These are phyloP conservation scores for Trachelus stipa DNA, from an alignment of 2,888 invertebrate species.

Conservation along the genomic window DNA sequence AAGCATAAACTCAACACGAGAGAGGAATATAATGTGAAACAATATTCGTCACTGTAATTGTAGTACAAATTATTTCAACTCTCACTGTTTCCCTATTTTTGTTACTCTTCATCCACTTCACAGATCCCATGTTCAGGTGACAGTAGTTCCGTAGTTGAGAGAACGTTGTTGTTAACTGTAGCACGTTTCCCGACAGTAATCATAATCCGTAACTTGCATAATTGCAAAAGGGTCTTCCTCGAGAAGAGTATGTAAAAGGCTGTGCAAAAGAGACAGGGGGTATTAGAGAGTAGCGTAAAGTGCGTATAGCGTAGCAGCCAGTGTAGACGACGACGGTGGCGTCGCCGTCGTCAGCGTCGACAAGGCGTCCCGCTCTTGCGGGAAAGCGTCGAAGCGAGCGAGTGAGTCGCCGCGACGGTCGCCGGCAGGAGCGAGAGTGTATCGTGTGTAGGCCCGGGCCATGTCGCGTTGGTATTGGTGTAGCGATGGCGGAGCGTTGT, in stretches of 20 bases:
- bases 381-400: constrained; percentile 30
- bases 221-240: neutral
- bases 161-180: neutral
- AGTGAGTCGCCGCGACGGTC: constrained; percentile 58
- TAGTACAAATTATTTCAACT: neutral
- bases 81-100: neutral
- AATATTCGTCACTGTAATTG: neutral
- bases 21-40: neutral
- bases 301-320: neutral
- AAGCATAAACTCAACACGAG: neutral
- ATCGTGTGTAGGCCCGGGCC: constrained; percentile 47
- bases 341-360: constrained; percentile 38
- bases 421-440: constrained; percentile 35
- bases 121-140: neutral
- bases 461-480: constrained; percentile 45
- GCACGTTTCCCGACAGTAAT: neutral
- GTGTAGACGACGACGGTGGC: constrained; percentile 36
- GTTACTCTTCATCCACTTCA: neutral
- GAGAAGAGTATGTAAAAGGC: constrained; percentile 9
- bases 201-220: neutral
- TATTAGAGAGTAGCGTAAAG: constrained; percentile 1
- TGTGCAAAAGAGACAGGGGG: constrained; percentile 2
- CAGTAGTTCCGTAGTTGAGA: neutral
- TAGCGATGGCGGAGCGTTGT: constrained; percentile 65
- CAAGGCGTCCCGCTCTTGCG: constrained; percentile 32